phyloP scores from a whole-genome alignment of 1,140 invertebrate species.

The Brachystomella parvula region DNA sequence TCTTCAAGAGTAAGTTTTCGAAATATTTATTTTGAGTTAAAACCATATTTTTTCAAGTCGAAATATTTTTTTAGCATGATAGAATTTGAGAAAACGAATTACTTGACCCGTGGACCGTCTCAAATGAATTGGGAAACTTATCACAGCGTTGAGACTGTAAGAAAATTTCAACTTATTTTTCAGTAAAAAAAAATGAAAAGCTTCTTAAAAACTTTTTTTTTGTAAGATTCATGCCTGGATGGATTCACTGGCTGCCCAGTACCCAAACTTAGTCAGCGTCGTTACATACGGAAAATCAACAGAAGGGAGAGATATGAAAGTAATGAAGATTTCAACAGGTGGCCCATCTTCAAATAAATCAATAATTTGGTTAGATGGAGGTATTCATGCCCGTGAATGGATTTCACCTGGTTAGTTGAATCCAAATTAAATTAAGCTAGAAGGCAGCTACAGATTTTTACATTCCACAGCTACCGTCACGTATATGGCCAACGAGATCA shows the following conservation, averaged over 20 bases:
- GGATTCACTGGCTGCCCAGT: conserved; percentile 32
- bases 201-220: neutral
- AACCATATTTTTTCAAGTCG: neutral
- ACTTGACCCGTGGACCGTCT: conserved; percentile 5
- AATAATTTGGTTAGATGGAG: conserved; percentile 38
- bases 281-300: conserved; percentile 26
- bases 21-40: conserved; percentile 14
- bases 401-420: conserved; percentile 24
- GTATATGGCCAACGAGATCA: conserved; percentile 35
- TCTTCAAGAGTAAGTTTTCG: conserved; percentile 28
- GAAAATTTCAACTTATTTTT: neutral
- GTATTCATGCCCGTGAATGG: conserved; percentile 32
- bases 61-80: conserved; percentile 15
- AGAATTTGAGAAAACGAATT: conserved; percentile 28
- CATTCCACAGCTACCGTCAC: conserved; percentile 19
- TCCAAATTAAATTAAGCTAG: no score
- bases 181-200: neutral
- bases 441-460: neutral
- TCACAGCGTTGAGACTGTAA: conserved; percentile 30
- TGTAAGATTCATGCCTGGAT: conserved; percentile 34
- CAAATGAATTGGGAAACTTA: conserved; percentile 34
- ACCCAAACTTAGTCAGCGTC: conserved; percentile 28
- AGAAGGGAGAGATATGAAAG: conserved; percentile 31
- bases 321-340: conserved; percentile 35
- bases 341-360: conserved; percentile 12